These are phyloP conservation scores for Willisornis vidua DNA, from an alignment of 2,113 vertebrate genomes.

Conservation along the genomic window DNA sequence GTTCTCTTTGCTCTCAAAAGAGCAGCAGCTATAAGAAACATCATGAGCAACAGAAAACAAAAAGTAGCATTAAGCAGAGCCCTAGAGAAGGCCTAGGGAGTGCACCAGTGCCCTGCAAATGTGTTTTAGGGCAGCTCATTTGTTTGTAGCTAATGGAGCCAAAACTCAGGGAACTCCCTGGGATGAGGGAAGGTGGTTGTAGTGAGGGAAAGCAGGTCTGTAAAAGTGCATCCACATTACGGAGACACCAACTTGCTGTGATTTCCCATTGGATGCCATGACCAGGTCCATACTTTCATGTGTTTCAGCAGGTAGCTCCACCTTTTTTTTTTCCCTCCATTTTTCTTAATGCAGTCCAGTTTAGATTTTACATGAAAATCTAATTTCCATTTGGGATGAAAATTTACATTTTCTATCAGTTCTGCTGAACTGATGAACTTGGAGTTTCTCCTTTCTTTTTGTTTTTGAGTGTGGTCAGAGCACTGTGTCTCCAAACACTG, in stretches of 20 bases:
- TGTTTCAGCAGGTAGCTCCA: background rate
- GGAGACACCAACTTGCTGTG: background rate
- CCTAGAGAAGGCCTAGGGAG: background rate
- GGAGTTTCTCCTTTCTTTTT: background rate
- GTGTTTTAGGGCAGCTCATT: background rate
- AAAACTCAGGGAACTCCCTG: background rate
- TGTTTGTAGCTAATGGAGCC: background rate
- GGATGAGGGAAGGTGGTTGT: background rate
- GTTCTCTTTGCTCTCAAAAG: constrained; percentile 12
- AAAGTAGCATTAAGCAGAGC: background rate
- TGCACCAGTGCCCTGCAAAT: background rate
- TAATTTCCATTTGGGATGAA: background rate
- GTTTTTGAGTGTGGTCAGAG: background rate
- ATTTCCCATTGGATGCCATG: background rate
- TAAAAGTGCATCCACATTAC: background rate
- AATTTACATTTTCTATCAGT: background rate
- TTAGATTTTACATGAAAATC: background rate
- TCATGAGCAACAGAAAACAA: background rate
- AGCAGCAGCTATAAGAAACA: background rate
- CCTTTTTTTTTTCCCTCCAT: background rate
- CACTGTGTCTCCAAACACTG: background rate
- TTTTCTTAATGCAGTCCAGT: background rate
- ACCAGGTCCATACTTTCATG: background rate
- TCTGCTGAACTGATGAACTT: background rate
- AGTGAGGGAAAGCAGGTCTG: background rate